These are phyloP conservation scores for Eupleurogrammus muticus DNA, from an alignment of 2,797 vertebrate species.

Conservation along the genomic window DNA sequence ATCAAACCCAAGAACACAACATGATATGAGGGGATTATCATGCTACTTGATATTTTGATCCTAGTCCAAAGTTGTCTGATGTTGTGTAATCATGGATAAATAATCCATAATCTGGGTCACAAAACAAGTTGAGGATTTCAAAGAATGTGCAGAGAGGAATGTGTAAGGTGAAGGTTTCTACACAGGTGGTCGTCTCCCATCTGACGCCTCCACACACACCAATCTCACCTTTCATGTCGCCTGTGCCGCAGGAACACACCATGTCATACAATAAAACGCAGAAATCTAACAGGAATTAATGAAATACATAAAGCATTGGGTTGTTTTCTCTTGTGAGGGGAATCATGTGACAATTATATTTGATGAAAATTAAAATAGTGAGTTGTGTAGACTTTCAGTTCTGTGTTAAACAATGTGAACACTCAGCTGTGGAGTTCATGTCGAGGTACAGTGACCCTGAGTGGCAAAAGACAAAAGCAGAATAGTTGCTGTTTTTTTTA, in stretches of 20 bases:
- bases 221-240: slow-evolving; percentile 43
- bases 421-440: too few species aligned
- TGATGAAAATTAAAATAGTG: background rate
- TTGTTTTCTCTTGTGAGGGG: background rate
- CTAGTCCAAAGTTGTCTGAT: slow-evolving; percentile 33
- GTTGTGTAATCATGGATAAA: slow-evolving; percentile 55
- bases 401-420: too few species aligned
- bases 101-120: slow-evolving; percentile 54
- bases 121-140: slow-evolving; percentile 58
- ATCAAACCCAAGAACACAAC: background rate
- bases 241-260: slow-evolving; percentile 18
- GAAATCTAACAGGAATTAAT: background rate
- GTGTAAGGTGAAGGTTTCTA: slow-evolving; percentile 29
- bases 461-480: background rate
- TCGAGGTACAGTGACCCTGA: background rate
- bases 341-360: background rate
- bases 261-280: background rate
- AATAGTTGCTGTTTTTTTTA: slow-evolving; percentile 1
- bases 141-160: slow-evolving; percentile 59
- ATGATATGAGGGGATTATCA: background rate
- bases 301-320: background rate
- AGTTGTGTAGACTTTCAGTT: background rate
- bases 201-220: slow-evolving; percentile 25
- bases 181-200: slow-evolving; percentile 47
- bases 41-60: background rate